phyloP scores from a whole-genome alignment of 1,140 invertebrate genomes.

The Globodera rostochiensis region DNA sequence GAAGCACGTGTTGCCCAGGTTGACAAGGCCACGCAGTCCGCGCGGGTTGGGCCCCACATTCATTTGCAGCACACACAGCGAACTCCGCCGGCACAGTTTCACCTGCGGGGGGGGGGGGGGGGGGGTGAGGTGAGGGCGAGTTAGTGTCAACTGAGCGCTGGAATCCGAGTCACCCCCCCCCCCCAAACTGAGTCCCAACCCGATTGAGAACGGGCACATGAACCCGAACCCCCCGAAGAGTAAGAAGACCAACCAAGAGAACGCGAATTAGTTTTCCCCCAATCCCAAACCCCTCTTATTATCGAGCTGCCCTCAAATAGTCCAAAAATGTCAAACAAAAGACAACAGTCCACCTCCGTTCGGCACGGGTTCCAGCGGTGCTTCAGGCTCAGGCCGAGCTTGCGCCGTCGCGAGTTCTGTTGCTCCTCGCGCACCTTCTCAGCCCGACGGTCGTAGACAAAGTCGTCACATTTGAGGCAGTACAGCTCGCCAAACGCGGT shows the following conservation, averaged over 20 bases:
- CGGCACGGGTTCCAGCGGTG: conserved; percentile 46
- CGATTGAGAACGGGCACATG: no score
- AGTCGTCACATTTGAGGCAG: conserved; percentile 87
- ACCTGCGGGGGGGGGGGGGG: background rate
- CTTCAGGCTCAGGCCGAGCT: conserved; percentile 42
- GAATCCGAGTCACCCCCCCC: no score
- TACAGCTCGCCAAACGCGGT: conserved; percentile 84
- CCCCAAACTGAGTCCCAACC: no score
- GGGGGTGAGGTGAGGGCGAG: no score
- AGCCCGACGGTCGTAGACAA: conserved; percentile 80
- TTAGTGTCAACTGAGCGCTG: no score
- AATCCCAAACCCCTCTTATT: no score
- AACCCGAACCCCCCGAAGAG: no score
- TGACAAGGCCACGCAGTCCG: conserved; percentile 82
- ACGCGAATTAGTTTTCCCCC: no score
- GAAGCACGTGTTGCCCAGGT: conserved; percentile 96
- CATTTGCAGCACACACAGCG: conserved; percentile 22
- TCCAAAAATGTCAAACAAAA: no score
- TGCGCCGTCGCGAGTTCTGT: conserved; percentile 36
- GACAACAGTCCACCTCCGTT: conserved; percentile 17
- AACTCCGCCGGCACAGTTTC: conserved; percentile 35
- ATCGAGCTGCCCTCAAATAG: no score
- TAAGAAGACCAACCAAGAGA: no score
- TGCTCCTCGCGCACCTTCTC: conserved; percentile 64
- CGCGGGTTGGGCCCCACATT: background rate